These are phyloP conservation scores for Pocillopora verrucosa DNA, from an alignment of 64 coral and sea anemone genomes.

Conservation along the genomic window DNA sequence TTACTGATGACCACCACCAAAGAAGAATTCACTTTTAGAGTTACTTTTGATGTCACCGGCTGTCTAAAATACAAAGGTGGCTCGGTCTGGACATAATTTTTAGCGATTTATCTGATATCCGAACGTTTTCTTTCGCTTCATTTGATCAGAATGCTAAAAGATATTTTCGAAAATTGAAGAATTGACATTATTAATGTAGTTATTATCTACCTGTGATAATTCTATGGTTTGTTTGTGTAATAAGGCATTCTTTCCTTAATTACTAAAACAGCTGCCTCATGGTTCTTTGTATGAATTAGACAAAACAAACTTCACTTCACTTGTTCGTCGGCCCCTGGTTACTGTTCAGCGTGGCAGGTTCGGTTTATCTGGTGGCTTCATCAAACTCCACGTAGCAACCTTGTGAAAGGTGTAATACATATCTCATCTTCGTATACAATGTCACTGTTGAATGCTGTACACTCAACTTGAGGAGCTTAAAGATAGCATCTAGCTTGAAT, in stretches of 20 bases:
- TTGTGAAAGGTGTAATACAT: background rate
- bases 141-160: background rate
- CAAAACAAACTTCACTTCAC: background rate
- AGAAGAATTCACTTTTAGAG: background rate
- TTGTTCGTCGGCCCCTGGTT: background rate
- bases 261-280: background rate
- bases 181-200: background rate
- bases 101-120: background rate
- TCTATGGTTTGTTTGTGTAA: slow-evolving; percentile 29
- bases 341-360: background rate
- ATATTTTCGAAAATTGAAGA: background rate
- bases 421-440: slow-evolving; percentile 1
- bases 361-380: background rate
- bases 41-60: background rate
- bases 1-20: background rate
- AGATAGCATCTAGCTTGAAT: slow-evolving; percentile 49
- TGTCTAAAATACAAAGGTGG: background rate
- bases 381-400: background rate
- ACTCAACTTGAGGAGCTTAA: background rate
- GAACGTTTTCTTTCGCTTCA: background rate
- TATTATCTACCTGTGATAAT: slow-evolving; percentile 19
- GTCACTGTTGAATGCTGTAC: background rate
- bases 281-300: background rate
- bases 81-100: background rate
- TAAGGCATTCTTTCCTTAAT: slow-evolving; percentile 11